These are phyloP conservation scores for Nymphalis urticae DNA, from an alignment of 2,888 invertebrate genomes.

Conservation along the genomic window DNA sequence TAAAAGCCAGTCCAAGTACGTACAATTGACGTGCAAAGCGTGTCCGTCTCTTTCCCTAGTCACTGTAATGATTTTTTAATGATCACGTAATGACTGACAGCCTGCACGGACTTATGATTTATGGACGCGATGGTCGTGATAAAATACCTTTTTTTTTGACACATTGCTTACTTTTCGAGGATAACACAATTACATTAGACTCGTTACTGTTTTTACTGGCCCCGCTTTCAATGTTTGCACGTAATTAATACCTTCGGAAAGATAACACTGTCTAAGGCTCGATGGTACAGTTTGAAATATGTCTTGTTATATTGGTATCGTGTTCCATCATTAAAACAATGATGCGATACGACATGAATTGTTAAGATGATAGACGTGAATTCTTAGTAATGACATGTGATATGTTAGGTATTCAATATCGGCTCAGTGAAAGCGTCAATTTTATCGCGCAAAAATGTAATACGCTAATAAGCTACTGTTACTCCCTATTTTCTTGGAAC, in stretches of 20 bases:
- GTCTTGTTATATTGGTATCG: slow-evolving; percentile 23
- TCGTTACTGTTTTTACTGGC: slow-evolving; percentile 39
- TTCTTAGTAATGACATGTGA: slow-evolving; percentile 9
- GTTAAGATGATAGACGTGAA: slow-evolving; percentile 12
- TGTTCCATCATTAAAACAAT: slow-evolving; percentile 23
- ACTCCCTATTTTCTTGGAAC: too few species aligned
- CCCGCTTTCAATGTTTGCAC: slow-evolving; percentile 43
- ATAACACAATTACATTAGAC: slow-evolving; percentile 40
- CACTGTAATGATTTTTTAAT: slow-evolving; percentile 76
- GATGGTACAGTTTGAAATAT: slow-evolving; percentile 32
- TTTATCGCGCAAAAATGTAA: background rate
- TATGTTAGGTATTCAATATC: background rate
- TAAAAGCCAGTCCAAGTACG: slow-evolving; percentile 9
- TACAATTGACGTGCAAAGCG: slow-evolving; percentile 9
- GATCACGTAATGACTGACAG: slow-evolving; percentile 73
- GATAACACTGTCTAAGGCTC: slow-evolving; percentile 37
- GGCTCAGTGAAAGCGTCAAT: background rate
- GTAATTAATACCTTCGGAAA: slow-evolving; percentile 46
- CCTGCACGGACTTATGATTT: slow-evolving; percentile 63
- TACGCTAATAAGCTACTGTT: too few species aligned
- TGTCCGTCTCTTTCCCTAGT: slow-evolving; percentile 15
- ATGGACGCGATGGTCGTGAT: slow-evolving; percentile 67
- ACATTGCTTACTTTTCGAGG: slow-evolving; percentile 33
- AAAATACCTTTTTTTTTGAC: slow-evolving; percentile 42
- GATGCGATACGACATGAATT: slow-evolving; percentile 15